Evolutionary conservation across 2,113 vertebrate genomes (phyloP).

Genomic region (Camelus dromedarius): DNA sequence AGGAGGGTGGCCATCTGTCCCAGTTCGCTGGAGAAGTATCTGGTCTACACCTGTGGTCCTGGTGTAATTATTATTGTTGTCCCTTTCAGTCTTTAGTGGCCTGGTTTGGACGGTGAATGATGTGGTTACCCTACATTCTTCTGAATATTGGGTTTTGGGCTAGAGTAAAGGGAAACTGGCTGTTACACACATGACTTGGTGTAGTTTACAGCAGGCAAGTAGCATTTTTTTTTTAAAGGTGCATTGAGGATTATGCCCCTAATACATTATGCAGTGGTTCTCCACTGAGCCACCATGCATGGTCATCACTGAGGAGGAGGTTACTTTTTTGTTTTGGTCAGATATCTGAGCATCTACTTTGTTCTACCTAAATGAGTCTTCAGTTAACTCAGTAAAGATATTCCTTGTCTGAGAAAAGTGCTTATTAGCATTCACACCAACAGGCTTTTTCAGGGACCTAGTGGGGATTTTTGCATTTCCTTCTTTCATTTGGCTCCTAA

Average conservation of each 20-base stretch:
- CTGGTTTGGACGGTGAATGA: background rate
- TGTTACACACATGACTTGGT: background rate
- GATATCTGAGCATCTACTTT: background rate
- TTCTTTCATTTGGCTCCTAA: conserved; percentile 53
- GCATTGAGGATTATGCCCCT: background rate
- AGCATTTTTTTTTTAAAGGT: background rate
- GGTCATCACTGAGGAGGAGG: background rate
- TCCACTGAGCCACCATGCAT: background rate
- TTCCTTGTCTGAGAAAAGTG: background rate
- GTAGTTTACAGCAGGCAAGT: background rate
- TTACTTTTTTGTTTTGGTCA: background rate
- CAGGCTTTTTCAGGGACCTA: background rate
- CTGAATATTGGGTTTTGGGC: background rate
- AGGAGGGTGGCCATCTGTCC: background rate
- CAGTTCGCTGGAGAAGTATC: background rate
- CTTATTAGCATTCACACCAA: background rate
- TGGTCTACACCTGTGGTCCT: background rate
- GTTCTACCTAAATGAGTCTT: background rate
- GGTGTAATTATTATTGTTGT: background rate
- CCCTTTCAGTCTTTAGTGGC: background rate
- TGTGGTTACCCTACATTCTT: background rate
- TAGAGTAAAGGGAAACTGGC: background rate
- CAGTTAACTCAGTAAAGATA: background rate
- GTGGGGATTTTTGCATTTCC: conserved; percentile 52
- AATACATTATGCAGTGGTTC: background rate